Percentiles rank a stretch among this genome's conserved stretches.
Conservation (phyloP, 2,888 invertebrate species). For the Tenthredo notha region DNA sequence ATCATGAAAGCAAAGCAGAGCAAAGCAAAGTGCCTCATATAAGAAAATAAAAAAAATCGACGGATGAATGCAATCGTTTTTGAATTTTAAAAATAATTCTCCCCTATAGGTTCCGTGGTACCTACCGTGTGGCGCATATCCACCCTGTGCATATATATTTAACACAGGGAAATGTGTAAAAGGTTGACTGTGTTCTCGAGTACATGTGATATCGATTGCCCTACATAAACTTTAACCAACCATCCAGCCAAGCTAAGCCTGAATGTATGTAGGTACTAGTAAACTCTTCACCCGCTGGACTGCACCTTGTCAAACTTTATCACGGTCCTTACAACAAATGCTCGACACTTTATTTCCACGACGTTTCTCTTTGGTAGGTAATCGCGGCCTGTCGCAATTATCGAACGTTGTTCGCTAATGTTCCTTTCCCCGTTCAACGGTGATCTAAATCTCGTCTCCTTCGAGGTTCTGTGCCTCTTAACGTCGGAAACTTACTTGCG, state of each 20-base stretch:
- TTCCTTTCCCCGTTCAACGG: neutral
- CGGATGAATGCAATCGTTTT: neutral
- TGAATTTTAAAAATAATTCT: neutral
- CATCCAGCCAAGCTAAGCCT: slow-evolving; percentile 43
- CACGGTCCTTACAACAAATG: slow-evolving; percentile 40
- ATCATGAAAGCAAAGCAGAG: neutral
- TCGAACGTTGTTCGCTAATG: slow-evolving; percentile 14
- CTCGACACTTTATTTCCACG: slow-evolving; percentile 24
- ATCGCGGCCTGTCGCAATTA: slow-evolving; percentile 26
- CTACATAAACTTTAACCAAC: slow-evolving; percentile 62
- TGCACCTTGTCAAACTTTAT: slow-evolving; percentile 60
- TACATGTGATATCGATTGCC: slow-evolving; percentile 63
- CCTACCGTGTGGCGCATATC: neutral
- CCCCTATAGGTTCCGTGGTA: neutral
- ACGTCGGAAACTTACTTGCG: slow-evolving; percentile 37
- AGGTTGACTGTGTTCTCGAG: neutral
- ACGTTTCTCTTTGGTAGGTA: neutral
- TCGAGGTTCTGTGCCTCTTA: neutral
- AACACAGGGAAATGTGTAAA: neutral
- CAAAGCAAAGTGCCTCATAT: neutral
- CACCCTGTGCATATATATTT: neutral
- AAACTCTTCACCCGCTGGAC: slow-evolving; percentile 49
- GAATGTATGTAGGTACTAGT: neutral
- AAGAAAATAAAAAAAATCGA: neutral
- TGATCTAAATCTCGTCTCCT: slow-evolving; percentile 12